A percentile compares a stretch with the other conserved stretches of the same genome.
These are phyloP conservation scores for Balaeniceps rex DNA, from an alignment of 2,113 vertebrate species.

Conservation along the genomic window DNA sequence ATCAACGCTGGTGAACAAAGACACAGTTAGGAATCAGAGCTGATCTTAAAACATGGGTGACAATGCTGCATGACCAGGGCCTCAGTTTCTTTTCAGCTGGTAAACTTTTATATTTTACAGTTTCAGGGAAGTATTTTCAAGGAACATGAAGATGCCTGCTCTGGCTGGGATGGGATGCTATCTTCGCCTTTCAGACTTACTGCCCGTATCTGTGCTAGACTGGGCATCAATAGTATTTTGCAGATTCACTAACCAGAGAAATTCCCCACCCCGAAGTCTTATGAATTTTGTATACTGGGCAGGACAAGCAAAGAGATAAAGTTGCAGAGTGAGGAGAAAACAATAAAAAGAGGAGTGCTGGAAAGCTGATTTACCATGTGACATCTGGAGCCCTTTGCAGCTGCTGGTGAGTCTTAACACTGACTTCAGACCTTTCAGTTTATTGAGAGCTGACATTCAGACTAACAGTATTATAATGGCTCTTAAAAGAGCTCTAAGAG, in stretches of 20 bases:
- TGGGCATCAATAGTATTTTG: not conserved
- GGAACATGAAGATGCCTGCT: not conserved
- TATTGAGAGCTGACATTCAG: constrained; percentile 26
- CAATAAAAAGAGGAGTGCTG: not conserved
- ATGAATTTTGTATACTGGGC: not conserved
- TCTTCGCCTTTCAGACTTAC: not conserved
- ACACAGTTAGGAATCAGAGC: not conserved
- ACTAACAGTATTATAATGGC: not conserved
- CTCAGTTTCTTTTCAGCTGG: not conserved
- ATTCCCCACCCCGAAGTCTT: not conserved
- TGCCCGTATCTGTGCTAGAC: not conserved
- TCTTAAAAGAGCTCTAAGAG: constrained; percentile 25
- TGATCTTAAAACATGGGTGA: not conserved
- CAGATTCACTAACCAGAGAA: not conserved
- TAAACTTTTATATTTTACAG: not conserved
- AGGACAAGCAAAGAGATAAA: not conserved
- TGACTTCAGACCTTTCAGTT: constrained; percentile 9
- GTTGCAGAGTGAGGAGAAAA: not conserved
- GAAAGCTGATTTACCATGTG: not conserved
- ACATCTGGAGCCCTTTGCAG: not conserved
- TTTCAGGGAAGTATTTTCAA: not conserved
- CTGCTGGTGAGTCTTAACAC: not conserved
- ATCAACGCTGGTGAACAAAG: not conserved
- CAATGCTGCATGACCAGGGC: not conserved
- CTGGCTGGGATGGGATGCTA: not conserved